These are phyloP conservation scores for Popillia japonica DNA, from an alignment of 1,140 invertebrate genomes.

Conservation along the genomic window DNA sequence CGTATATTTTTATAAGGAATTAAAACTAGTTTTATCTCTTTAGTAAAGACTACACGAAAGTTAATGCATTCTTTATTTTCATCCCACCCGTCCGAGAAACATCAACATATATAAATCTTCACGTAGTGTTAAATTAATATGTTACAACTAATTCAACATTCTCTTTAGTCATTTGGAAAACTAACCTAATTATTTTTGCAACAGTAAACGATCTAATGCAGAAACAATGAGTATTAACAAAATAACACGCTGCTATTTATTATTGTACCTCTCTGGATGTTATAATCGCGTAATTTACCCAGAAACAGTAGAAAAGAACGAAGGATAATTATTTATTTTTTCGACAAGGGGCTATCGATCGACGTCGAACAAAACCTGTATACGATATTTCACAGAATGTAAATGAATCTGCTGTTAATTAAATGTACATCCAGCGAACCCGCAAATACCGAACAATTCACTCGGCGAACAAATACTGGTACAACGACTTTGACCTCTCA, in stretches of 20 bases:
- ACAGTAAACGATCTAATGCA: no score
- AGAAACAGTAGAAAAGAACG: not conserved
- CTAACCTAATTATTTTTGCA: no score
- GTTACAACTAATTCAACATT: no score
- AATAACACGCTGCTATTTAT: not conserved
- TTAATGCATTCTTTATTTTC: no score
- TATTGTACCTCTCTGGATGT: not conserved
- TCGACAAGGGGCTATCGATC: conserved; percentile 28
- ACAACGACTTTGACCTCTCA: not conserved
- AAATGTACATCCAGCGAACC: not conserved
- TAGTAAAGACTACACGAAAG: no score
- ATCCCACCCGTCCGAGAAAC: no score
- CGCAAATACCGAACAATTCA: not conserved
- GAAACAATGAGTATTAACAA: no score
- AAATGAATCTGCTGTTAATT: conserved; percentile 8
- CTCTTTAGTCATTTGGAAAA: no score
- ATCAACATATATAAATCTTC: no score
- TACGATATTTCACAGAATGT: not conserved
- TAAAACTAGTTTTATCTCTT: no score
- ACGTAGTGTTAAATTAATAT: no score
- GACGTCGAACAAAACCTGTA: not conserved
- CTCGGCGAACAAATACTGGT: not conserved
- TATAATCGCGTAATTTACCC: not conserved
- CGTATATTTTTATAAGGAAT: no score
- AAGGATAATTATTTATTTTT: conserved; percentile 27